phyloP scores from a whole-genome alignment of 2,888 invertebrate genomes.

The Neoaliturus tenellus region DNA sequence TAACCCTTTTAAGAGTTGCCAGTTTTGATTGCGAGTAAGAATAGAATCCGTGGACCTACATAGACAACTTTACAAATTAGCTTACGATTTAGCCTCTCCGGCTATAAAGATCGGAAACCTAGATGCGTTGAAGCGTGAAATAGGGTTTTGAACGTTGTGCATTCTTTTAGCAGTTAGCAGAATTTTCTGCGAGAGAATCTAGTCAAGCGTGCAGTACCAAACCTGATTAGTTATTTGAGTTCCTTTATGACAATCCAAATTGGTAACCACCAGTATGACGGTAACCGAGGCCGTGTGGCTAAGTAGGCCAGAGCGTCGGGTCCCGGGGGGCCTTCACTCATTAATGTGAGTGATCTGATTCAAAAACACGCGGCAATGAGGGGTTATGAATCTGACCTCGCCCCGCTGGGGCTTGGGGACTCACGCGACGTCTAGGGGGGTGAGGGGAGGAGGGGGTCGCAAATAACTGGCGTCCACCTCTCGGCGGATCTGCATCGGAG shows the following conservation, averaged over 20 bases:
- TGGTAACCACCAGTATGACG: neutral
- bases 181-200: too few species aligned
- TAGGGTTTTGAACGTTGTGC: too few species aligned
- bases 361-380: slow-evolving; percentile 42
- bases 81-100: too few species aligned
- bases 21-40: too few species aligned
- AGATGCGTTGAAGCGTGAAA: too few species aligned
- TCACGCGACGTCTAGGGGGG: slow-evolving; percentile 11
- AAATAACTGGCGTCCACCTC: slow-evolving; percentile 6
- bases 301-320: neutral
- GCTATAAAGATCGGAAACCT: too few species aligned
- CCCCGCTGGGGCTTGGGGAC: slow-evolving; percentile 8
- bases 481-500: neutral
- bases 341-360: slow-evolving; percentile 49
- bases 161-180: too few species aligned
- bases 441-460: neutral
- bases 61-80: too few species aligned
- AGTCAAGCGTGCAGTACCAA: too few species aligned
- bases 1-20: too few species aligned
- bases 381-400: slow-evolving; percentile 51
- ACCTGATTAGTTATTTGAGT: neutral
- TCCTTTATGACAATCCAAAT: neutral
- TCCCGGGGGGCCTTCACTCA: neutral
- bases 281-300: slow-evolving; percentile 1
- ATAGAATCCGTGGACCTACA: too few species aligned